A percentile compares a stretch with the other conserved stretches of the same genome.
Evolutionary conservation across 2,888 invertebrate species (phyloP).

Genomic region (Noctua fimbriata): DNA sequence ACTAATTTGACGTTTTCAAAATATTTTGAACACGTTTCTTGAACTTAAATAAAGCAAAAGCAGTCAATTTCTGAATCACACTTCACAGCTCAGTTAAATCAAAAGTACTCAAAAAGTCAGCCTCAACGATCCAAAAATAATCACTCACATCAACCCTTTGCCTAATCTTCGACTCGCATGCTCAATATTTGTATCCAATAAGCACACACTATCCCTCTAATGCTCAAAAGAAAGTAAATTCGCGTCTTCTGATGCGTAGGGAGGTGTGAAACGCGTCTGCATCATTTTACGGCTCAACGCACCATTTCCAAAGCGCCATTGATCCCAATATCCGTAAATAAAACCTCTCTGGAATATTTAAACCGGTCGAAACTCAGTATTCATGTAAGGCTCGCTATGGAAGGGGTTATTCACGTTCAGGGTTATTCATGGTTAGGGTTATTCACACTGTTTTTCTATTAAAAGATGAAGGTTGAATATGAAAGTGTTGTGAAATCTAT

Average conservation of each 20-base stretch:
- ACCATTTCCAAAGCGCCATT: slow-evolving; percentile 62
- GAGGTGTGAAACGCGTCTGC: slow-evolving; percentile 55
- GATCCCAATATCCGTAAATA: slow-evolving; percentile 65
- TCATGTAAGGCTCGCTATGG: slow-evolving; percentile 4
- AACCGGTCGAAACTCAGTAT: slow-evolving; percentile 54
- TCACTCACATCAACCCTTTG: slow-evolving; percentile 29
- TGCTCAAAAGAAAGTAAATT: slow-evolving; percentile 60
- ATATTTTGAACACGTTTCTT: background rate
- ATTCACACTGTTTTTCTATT: slow-evolving; percentile 34
- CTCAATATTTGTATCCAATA: slow-evolving; percentile 50
- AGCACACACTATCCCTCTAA: slow-evolving; percentile 43
- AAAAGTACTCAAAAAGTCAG: slow-evolving; percentile 2
- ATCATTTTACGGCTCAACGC: slow-evolving; percentile 61
- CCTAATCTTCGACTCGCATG: slow-evolving; percentile 34
- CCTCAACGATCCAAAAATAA: slow-evolving; percentile 20
- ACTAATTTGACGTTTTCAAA: background rate
- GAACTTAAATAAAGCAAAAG: background rate
- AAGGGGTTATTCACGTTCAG: slow-evolving; percentile 4
- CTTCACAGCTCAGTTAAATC: background rate
- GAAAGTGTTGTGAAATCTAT: slow-evolving; percentile 19
- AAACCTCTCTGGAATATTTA: slow-evolving; percentile 59
- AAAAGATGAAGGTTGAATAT: slow-evolving; percentile 18
- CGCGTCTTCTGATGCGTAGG: slow-evolving; percentile 32
- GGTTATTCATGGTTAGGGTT: slow-evolving; percentile 13
- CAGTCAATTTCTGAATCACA: background rate